Percentiles rank a stretch among this genome's conserved stretches.
These are phyloP conservation scores for Tyto alba DNA, from an alignment of 2,113 vertebrate species.

Conservation along the genomic window DNA sequence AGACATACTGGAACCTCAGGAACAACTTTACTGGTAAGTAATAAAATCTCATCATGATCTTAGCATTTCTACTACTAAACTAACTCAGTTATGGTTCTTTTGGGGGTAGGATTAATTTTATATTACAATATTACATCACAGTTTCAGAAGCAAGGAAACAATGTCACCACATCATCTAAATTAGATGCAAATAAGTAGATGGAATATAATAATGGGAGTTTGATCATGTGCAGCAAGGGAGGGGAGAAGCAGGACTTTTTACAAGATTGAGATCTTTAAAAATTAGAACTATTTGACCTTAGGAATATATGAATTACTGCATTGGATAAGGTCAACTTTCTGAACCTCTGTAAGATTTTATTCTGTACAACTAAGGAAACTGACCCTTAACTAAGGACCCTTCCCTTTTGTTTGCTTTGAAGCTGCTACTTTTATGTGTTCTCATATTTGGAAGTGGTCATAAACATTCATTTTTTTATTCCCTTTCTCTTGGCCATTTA, in stretches of 20 bases:
- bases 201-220: background rate
- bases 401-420: background rate
- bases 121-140: background rate
- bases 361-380: background rate
- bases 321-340: background rate
- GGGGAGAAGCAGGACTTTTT: background rate
- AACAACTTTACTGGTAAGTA: background rate
- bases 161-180: background rate
- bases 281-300: background rate
- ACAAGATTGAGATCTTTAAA: background rate
- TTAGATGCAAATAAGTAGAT: background rate
- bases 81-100: background rate
- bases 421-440: background rate
- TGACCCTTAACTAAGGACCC: background rate
- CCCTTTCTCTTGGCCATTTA: background rate
- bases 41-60: background rate
- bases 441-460: background rate
- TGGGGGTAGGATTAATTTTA: background rate
- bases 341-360: background rate
- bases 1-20: background rate
- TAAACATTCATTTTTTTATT: background rate
- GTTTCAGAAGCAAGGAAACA: background rate
- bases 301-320: background rate
- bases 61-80: background rate
- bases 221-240: fast-evolving